These are phyloP conservation scores for Beroe ovata DNA, from an alignment of 37 sponge, comb jelly and placozoan genomes.

Conservation along the genomic window DNA sequence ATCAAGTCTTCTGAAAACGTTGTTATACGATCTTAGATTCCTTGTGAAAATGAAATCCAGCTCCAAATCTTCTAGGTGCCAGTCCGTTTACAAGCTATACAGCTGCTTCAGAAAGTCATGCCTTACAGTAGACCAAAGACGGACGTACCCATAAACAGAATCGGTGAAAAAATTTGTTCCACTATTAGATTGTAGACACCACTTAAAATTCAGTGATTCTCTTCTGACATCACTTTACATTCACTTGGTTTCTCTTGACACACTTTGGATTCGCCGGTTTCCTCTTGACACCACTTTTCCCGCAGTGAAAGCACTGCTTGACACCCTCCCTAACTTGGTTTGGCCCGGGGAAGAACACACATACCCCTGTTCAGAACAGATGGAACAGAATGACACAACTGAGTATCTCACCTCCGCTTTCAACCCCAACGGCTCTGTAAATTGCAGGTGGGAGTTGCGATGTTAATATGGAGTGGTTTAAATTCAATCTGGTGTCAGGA, in stretches of 20 bases:
- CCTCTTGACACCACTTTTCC: no score
- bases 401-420: conserved; percentile 35
- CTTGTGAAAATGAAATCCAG: background rate
- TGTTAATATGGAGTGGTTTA: no score
- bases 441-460: conserved; percentile 67
- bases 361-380: conserved; percentile 12
- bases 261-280: no score
- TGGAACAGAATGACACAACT: background rate
- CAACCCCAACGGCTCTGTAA: conserved; percentile 19
- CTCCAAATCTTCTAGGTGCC: background rate
- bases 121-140: conserved; percentile 11
- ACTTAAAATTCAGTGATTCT: no score
- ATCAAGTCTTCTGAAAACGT: background rate
- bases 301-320: conserved; percentile 20
- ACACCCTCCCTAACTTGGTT: conserved; percentile 31
- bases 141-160: conserved; percentile 6
- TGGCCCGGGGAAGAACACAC: conserved; percentile 21
- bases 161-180: conserved; percentile 1
- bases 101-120: conserved; percentile 24
- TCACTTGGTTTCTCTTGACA: no score
- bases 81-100: conserved; percentile 44
- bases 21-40: background rate
- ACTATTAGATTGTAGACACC: no score
- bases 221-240: no score
- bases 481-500: no score